Percentiles rank a stretch among this genome's conserved stretches.
These are phyloP conservation scores for Agrochola litura DNA, from an alignment of 2,888 invertebrate genomes.

Conservation along the genomic window DNA sequence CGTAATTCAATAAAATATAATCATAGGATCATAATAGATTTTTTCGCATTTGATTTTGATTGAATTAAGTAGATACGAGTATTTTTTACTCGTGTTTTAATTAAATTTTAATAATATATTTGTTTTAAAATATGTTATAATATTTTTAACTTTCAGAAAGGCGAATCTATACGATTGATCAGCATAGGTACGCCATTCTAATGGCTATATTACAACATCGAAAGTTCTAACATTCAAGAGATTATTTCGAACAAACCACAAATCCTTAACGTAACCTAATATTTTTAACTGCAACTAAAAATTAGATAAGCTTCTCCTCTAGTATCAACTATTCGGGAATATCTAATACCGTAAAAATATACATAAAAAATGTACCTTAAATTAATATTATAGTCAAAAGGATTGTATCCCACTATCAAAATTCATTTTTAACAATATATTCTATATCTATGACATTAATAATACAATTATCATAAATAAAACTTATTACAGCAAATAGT, in stretches of 20 bases:
- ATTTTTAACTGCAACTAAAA: not conserved
- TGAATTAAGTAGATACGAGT: not conserved
- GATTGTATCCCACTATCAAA: slow-evolving; percentile 81
- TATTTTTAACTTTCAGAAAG: no score
- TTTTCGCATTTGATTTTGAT: not conserved
- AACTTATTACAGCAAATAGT: slow-evolving; percentile 1
- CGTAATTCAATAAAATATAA: not conserved
- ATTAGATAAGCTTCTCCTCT: not conserved
- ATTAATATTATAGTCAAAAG: slow-evolving; percentile 18
- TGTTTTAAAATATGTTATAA: not conserved
- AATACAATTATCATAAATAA: slow-evolving; percentile 17
- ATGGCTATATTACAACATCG: no score
- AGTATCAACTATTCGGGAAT: not conserved
- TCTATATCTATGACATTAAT: slow-evolving; percentile 2
- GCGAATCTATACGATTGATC: no score
- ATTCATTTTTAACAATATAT: not conserved
- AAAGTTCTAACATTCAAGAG: not conserved
- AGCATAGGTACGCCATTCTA: not conserved
- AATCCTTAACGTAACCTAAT: not conserved
- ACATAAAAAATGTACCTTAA: not conserved
- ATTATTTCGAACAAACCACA: not conserved
- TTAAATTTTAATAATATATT: not conserved
- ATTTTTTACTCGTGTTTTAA: not conserved
- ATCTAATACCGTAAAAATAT: not conserved
- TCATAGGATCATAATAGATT: not conserved